Percentiles rank a stretch among this genome's conserved stretches.
These are phyloP conservation scores for Ligdia adustata DNA, from an alignment of 2,888 invertebrate genomes.

Conservation along the genomic window DNA sequence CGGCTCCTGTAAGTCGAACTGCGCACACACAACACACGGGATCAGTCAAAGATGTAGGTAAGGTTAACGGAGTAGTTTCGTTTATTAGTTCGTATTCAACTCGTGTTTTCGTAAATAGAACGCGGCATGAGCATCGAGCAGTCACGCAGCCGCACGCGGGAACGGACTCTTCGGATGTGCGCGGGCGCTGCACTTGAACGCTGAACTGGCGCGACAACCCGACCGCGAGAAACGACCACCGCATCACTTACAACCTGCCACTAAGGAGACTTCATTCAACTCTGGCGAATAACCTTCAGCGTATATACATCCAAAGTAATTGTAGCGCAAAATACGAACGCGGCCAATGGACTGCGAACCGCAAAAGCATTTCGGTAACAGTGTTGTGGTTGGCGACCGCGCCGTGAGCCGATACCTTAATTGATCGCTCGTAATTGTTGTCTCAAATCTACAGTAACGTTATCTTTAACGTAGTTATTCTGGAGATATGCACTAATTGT, in stretches of 20 bases:
- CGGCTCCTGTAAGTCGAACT: constrained; percentile 42
- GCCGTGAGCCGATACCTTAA: constrained; percentile 58
- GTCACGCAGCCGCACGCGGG: constrained; percentile 60
- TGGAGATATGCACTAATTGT: constrained; percentile 55
- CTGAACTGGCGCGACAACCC: constrained; percentile 72
- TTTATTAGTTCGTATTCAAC: constrained; percentile 34
- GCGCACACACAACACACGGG: constrained; percentile 60
- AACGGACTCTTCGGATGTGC: constrained; percentile 68
- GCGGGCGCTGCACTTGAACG: constrained; percentile 75
- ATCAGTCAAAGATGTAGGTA: constrained; percentile 35
- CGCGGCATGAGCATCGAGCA: constrained; percentile 48
- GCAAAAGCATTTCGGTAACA: constrained; percentile 65
- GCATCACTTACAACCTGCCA: constrained; percentile 25
- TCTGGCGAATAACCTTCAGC: constrained; percentile 52
- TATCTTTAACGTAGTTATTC: constrained; percentile 48
- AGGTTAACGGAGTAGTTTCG: constrained; percentile 22
- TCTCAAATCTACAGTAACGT: constrained; percentile 43
- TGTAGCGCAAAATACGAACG: constrained; percentile 56
- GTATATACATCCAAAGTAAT: constrained; percentile 46
- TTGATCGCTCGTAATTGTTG: constrained; percentile 57
- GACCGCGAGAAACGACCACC: constrained; percentile 43
- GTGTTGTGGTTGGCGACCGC: constrained; percentile 60
- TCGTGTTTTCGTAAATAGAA: constrained; percentile 54
- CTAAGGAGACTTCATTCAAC: constrained; percentile 42
- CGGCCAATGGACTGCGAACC: constrained; percentile 66